Evolutionary conservation across 2,797 vertebrate species (phyloP).

Genomic region (Acestrorhynchus altus): DNA sequence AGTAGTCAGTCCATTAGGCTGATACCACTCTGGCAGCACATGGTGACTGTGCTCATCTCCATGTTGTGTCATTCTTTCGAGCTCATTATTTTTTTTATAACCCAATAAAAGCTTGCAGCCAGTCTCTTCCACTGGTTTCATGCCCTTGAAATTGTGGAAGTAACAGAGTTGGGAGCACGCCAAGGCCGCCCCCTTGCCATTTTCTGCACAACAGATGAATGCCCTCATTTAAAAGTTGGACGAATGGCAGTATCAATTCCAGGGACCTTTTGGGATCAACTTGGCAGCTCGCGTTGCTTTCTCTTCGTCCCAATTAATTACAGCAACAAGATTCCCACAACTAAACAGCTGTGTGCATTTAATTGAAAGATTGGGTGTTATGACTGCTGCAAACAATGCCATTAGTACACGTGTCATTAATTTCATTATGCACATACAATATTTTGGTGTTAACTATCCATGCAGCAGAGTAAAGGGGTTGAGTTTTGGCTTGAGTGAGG

Average conservation of each 20-base stretch:
- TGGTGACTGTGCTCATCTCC: constrained; percentile 19
- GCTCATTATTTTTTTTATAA: constrained; percentile 52
- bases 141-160: constrained; percentile 43
- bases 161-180: constrained; percentile 34
- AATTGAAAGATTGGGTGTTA: constrained; percentile 42
- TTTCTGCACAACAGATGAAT: constrained; percentile 54
- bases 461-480: not conserved
- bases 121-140: constrained; percentile 32
- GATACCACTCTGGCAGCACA: constrained; percentile 18
- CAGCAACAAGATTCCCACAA: constrained; percentile 40
- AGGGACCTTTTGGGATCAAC: constrained; percentile 51
- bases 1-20: constrained; percentile 32
- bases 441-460: not conserved
- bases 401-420: constrained; percentile 3
- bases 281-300: constrained; percentile 51
- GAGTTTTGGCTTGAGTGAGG: no score
- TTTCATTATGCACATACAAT: constrained; percentile 8
- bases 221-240: constrained; percentile 56
- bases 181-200: constrained; percentile 45
- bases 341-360: constrained; percentile 52
- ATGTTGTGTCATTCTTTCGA: constrained; percentile 44
- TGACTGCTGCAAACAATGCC: constrained; percentile 7
- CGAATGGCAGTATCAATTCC: constrained; percentile 44
- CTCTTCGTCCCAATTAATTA: constrained; percentile 53
- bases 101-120: constrained; percentile 50